phyloP scores from a whole-genome alignment of 1,140 invertebrate genomes.

The Rhyzopertha dominica region DNA sequence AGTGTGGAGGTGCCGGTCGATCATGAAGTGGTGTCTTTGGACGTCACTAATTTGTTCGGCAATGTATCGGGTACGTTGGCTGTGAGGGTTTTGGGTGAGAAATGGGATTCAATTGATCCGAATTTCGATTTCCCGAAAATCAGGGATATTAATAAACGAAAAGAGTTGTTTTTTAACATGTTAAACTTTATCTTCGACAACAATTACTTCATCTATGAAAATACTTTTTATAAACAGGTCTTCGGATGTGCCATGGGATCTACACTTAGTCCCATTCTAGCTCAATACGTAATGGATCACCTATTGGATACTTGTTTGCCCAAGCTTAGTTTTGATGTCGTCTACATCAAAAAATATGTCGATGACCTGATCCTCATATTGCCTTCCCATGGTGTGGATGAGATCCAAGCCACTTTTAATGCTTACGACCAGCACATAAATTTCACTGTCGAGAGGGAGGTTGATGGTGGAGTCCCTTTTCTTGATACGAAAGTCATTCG shows the following conservation, averaged over 20 bases:
- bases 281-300: slow-evolving; percentile 4
- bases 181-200: not conserved
- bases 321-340: not conserved
- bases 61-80: too few relatives aligned
- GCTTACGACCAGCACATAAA: too few relatives aligned
- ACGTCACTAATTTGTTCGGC: too few relatives aligned
- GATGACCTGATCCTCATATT: not conserved
- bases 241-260: slow-evolving; percentile 3
- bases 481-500: too few relatives aligned
- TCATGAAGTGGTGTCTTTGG: too few relatives aligned
- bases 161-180: not conserved
- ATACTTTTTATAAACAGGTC: not conserved
- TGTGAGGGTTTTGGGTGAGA: too few relatives aligned
- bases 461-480: too few relatives aligned
- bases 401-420: too few relatives aligned
- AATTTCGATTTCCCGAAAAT: too few relatives aligned
- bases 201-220: not conserved
- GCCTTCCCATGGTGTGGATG: not conserved
- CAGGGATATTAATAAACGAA: not conserved
- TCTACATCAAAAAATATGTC: slow-evolving; percentile 5
- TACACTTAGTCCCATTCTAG: slow-evolving; percentile 2
- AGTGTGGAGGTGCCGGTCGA: too few relatives aligned
- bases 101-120: too few relatives aligned
- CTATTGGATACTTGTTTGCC: not conserved
- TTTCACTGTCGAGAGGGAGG: too few relatives aligned